Percentiles rank a stretch among this genome's conserved stretches.
phyloP scores from a whole-genome alignment of 2,888 invertebrate species.

The Hofmannophila pseudospretella region DNA sequence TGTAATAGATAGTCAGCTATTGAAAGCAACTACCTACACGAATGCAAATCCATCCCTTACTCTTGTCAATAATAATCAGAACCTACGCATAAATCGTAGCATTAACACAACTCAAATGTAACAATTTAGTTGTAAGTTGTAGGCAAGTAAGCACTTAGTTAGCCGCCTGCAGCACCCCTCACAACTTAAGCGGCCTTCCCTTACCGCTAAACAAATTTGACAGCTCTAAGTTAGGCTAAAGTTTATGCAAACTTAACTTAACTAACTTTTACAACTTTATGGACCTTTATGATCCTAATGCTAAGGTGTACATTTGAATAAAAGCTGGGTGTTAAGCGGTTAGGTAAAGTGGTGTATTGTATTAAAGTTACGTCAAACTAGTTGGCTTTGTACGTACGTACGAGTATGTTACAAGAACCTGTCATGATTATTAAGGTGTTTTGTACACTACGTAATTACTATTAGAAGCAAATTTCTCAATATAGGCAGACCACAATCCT shows the following conservation, averaged over 20 bases:
- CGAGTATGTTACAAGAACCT: slow-evolving; percentile 59
- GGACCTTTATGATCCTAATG: slow-evolving; percentile 1
- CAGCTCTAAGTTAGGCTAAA: slow-evolving; percentile 70
- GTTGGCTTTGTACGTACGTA: slow-evolving; percentile 65
- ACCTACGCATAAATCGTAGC: slow-evolving; percentile 62
- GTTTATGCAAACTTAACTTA: slow-evolving; percentile 52
- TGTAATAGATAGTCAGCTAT: no score
- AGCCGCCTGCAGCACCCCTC: slow-evolving; percentile 62
- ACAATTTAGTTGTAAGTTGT: slow-evolving; percentile 69
- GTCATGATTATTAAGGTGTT: slow-evolving; percentile 72
- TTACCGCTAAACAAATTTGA: slow-evolving; percentile 77
- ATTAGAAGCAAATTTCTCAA: no score
- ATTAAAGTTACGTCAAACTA: slow-evolving; percentile 63
- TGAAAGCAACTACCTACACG: no score
- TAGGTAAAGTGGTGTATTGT: slow-evolving; percentile 20
- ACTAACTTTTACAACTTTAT: slow-evolving; percentile 17
- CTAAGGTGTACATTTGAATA: slow-evolving; percentile 21
- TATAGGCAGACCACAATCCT: no score
- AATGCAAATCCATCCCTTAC: no score
- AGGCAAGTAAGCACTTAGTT: slow-evolving; percentile 71
- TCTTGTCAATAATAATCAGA: slow-evolving; percentile 33
- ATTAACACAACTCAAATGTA: slow-evolving; percentile 74
- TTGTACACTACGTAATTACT: slow-evolving; percentile 20
- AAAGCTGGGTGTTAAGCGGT: not conserved
- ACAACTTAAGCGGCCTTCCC: slow-evolving; percentile 67